phyloP scores from a whole-genome alignment of 2,888 invertebrate species.

The Ischnus inquisitorius region DNA sequence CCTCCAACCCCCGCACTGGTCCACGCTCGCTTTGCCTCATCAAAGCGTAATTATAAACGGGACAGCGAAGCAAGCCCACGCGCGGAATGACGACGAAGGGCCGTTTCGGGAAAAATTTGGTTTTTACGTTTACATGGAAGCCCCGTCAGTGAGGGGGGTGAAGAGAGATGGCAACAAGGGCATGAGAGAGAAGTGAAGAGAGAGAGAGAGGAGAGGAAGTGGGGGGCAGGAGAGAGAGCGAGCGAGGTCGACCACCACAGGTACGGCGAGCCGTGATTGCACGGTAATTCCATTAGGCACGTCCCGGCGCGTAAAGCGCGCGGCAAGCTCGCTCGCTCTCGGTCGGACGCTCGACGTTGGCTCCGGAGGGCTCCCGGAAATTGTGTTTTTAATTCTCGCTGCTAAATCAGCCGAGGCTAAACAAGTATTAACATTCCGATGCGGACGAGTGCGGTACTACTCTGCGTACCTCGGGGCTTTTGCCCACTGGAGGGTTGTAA shows the following conservation, averaged over 20 bases:
- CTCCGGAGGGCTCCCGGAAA: conserved; percentile 74
- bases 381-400: conserved; percentile 82
- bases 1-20: conserved; percentile 13
- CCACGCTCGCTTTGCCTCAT: conserved; percentile 64
- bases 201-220: conserved; percentile 30
- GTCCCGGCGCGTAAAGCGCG: conserved; percentile 71
- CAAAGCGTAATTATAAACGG: conserved; percentile 69
- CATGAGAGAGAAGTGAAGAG: conserved; percentile 7
- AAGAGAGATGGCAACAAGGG: conserved; percentile 39
- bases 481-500: background rate
- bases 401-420: conserved; percentile 81
- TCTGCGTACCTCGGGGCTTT: conserved; percentile 3
- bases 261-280: conserved; percentile 77
- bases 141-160: conserved; percentile 26
- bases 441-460: conserved; percentile 44
- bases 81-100: conserved; percentile 54
- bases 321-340: conserved; percentile 51
- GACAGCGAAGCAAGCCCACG: conserved; percentile 39
- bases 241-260: conserved; percentile 58
- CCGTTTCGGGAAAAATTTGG: conserved; percentile 62
- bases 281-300: conserved; percentile 81
- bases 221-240: conserved; percentile 18
- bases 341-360: conserved; percentile 56
- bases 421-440: conserved; percentile 81
- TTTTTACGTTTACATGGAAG: conserved; percentile 59